A percentile compares a stretch with the other conserved stretches of the same genome.
Evolutionary conservation across 2,113 vertebrate species (phyloP).

Genomic region (Festucalex cinctus): DNA sequence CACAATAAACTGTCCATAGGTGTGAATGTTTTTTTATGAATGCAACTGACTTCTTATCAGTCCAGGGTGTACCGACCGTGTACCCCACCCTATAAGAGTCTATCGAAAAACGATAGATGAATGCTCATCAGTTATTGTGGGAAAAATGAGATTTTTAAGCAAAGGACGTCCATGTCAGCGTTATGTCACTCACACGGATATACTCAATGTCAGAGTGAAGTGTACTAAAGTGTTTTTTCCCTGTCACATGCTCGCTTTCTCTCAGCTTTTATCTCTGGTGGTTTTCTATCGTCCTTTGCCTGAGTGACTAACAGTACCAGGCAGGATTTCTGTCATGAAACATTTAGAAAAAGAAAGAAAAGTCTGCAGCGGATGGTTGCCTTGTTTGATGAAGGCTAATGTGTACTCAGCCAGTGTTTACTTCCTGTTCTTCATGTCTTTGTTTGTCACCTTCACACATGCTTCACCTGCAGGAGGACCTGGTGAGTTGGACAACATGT

Average conservation of each 20-base stretch:
- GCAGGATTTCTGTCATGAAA: background rate
- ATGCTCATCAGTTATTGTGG: no score
- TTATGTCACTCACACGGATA: background rate
- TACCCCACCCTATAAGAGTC: no score
- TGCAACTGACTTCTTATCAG: no score
- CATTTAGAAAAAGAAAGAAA: background rate
- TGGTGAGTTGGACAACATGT: slow-evolving; percentile 64
- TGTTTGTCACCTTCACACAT: slow-evolving; percentile 40
- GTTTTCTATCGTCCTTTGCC: slow-evolving; percentile 9
- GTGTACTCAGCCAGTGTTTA: slow-evolving; percentile 25
- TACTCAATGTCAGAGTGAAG: slow-evolving; percentile 2
- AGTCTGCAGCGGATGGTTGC: background rate
- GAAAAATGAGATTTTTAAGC: no score
- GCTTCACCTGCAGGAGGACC: slow-evolving; percentile 67
- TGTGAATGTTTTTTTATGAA: no score
- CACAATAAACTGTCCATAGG: no score
- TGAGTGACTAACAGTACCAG: background rate
- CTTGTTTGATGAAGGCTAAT: slow-evolving; percentile 35
- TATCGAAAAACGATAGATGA: no score
- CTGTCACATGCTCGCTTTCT: slow-evolving; percentile 12
- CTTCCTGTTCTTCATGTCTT: slow-evolving; percentile 16
- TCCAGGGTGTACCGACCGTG: no score
- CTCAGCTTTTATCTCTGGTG: slow-evolving; percentile 34
- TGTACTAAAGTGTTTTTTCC: slow-evolving; percentile 7
- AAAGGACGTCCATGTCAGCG: background rate